These are phyloP conservation scores for Cerastoderma edule DNA, from an alignment of 2,888 invertebrate genomes.

Conservation along the genomic window DNA sequence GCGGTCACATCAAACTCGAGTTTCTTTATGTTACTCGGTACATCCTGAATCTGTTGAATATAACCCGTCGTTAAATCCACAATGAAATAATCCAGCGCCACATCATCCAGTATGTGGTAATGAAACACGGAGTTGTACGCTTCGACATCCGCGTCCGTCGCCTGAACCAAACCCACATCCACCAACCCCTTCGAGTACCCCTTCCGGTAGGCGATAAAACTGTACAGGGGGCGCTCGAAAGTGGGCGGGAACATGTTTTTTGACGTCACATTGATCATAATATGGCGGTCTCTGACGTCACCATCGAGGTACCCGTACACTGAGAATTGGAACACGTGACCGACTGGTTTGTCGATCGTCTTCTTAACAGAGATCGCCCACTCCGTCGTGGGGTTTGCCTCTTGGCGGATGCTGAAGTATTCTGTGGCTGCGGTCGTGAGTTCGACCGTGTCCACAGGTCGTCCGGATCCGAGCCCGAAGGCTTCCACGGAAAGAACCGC, in stretches of 20 bases:
- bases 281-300: constrained; percentile 53
- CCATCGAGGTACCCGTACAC: constrained; percentile 57
- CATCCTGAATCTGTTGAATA: constrained; percentile 54
- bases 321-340: constrained; percentile 64
- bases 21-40: constrained; percentile 47
- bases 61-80: constrained; percentile 59
- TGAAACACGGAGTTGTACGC: constrained; percentile 68
- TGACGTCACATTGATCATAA: constrained; percentile 68
- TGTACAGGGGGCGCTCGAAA: constrained; percentile 58
- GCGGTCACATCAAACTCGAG: constrained; percentile 66
- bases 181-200: constrained; percentile 46
- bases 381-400: constrained; percentile 30
- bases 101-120: constrained; percentile 60
- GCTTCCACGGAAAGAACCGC: constrained; percentile 66
- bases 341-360: constrained; percentile 62
- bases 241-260: constrained; percentile 67
- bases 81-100: constrained; percentile 40
- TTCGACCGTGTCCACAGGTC: constrained; percentile 49
- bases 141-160: constrained; percentile 63
- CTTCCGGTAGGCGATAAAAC: constrained; percentile 65
- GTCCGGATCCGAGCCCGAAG: constrained; percentile 59
- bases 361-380: constrained; percentile 62
- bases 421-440: constrained; percentile 52
- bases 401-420: constrained; percentile 62
- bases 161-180: constrained; percentile 62